Base-by-base conservation (phyloP, 1,140 invertebrate genomes). In the Papilio aristodemus region DNA sequence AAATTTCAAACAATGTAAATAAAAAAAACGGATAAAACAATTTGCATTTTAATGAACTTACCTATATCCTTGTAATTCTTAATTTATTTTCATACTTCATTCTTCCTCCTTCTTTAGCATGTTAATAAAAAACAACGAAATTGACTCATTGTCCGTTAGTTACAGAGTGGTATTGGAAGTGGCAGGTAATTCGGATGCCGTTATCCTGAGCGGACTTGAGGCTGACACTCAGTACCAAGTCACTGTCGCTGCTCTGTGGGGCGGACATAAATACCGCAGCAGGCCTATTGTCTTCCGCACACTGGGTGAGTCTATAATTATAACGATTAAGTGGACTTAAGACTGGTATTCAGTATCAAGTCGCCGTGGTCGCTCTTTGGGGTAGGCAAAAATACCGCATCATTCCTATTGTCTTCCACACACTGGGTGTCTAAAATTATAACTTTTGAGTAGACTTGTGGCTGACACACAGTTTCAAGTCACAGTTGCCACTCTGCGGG, bases 91-190 rank as follows among this genome's bases (percentile, higher is more conserved):
- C 67, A 68, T 79, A 73, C 72, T 66, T 76, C 77, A 80, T 86
- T 66, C 74, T 78, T 79, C 69, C 73, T 76, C 73, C 72, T 79
- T 79, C 77, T 73, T 63, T 62, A 62, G 73, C 84, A 78, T 86
- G 75, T 54, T 67, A 72, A 74, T 81, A 80, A 78, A 87, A 78
- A 79, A 83, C 86, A 72, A 83, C 80, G 82, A 87, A 87, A 86
- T 86, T 89, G 89, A 91, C 86, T 90, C 84, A 91, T 88, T 68
- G 79, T 77, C 76, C 89, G 92, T 95, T 95, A 97, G 96, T 96
- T 97, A 96, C 95, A 96, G 96, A 94, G 95, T 96, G 93, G 95
- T 97, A 90, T 93, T 95, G 92, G 94, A 96, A 84, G 96, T 97
- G 83, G 96, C 96, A 71, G 96, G 95, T 68, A 97, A 96, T 91